Percentiles rank a stretch among this genome's conserved stretches.
phyloP scores from a whole-genome alignment of 1,140 invertebrate species.

The Gonatopus flavifemur region DNA sequence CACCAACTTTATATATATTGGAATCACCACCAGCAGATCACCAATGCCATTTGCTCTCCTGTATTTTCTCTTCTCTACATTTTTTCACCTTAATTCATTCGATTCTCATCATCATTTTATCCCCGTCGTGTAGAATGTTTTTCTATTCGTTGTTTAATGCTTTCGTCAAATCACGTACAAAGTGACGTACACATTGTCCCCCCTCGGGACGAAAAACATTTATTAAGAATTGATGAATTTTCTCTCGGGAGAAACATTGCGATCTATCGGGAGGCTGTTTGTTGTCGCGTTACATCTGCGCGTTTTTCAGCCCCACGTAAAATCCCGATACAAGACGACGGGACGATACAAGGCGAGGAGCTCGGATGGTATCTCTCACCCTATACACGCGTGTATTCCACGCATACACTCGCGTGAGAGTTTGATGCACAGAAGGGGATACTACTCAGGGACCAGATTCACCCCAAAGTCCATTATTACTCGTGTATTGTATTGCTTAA shows the following conservation, averaged over 20 bases:
- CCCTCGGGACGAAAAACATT: too few species aligned
- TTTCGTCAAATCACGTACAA: too few species aligned
- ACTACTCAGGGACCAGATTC: conserved; percentile 47
- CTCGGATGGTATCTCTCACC: conserved; percentile 35
- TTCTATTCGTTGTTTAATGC: too few species aligned
- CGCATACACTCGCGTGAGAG: not conserved
- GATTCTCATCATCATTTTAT: too few species aligned
- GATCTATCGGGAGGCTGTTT: conserved; percentile 52
- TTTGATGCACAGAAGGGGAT: conserved; percentile 23
- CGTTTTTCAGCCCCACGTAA: conserved; percentile 39
- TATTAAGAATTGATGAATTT: conserved; percentile 40
- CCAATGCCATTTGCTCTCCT: too few species aligned
- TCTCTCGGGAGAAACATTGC: conserved; percentile 40
- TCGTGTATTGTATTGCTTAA: conserved; percentile 59
- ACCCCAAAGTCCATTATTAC: conserved; percentile 58
- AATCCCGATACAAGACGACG: conserved; percentile 24
- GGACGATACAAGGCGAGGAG: too few species aligned
- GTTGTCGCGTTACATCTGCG: conserved; percentile 57
- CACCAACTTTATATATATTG: too few species aligned
- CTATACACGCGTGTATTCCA: conserved; percentile 15
- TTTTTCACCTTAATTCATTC: too few species aligned
- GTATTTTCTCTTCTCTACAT: too few species aligned
- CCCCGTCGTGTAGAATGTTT: too few species aligned
- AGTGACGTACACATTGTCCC: too few species aligned
- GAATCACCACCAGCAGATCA: too few species aligned